Percentiles rank a stretch among this genome's conserved stretches.
Conservation (phyloP, 2,888 invertebrate species). For the Eueremaeus valkanovi region DNA sequence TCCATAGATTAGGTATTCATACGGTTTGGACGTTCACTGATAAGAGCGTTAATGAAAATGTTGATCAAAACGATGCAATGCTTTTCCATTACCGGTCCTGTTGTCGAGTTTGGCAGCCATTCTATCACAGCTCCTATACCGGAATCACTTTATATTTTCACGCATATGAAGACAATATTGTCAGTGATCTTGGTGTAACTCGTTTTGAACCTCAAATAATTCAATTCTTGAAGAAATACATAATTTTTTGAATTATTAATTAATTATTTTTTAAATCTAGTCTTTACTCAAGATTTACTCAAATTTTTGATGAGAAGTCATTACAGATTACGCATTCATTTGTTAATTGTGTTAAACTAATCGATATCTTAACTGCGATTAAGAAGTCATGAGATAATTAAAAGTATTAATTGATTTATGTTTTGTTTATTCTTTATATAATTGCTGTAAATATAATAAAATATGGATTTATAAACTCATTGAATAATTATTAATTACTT, state of each 20-base stretch:
- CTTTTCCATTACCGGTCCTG: not conserved
- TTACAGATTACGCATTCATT: too few relatives aligned
- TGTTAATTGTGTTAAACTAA: too few relatives aligned
- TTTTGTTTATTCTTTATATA: too few relatives aligned
- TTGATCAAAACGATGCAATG: not conserved
- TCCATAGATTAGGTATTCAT: not conserved
- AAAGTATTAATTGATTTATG: too few relatives aligned
- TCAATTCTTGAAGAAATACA: not conserved
- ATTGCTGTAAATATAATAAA: too few relatives aligned
- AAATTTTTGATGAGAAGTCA: too few relatives aligned
- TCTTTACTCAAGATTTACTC: not conserved
- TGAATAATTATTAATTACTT: too few relatives aligned
- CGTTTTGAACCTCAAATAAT: conserved; percentile 5
- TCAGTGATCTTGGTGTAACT: not conserved
- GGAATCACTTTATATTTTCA: not conserved
- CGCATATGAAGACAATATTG: not conserved
- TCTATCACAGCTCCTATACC: not conserved
- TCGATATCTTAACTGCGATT: too few relatives aligned
- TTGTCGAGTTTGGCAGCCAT: conserved; percentile 18
- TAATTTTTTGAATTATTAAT: not conserved
- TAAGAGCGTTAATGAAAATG: not conserved
- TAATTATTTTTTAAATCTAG: not conserved
- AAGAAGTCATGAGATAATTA: too few relatives aligned
- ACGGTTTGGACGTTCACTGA: not conserved
- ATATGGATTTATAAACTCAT: too few relatives aligned